Conservation (phyloP, 2,888 invertebrate species). For the Xestia rhomboidea region DNA sequence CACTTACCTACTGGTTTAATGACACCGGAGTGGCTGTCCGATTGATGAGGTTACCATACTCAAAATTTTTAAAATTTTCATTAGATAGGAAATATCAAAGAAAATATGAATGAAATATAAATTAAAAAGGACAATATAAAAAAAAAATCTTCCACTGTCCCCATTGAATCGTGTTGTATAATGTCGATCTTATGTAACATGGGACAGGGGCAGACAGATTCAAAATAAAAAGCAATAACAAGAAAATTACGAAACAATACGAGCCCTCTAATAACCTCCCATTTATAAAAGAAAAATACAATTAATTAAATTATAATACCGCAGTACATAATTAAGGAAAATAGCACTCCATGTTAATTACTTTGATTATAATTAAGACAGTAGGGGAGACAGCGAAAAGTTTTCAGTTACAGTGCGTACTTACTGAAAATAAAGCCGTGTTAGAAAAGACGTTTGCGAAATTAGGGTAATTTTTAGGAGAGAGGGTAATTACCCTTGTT, state of each 20-base stretch:
- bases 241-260: neutral
- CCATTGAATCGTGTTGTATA: no score
- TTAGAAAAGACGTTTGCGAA: constrained; percentile 44
- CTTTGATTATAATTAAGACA: constrained; percentile 63
- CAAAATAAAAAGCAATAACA: constrained; percentile 1
- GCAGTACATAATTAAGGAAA: constrained; percentile 53
- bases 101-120: neutral
- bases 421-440: constrained; percentile 52
- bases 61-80: no score
- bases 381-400: constrained; percentile 44
- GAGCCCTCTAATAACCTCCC: neutral
- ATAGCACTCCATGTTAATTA: constrained; percentile 57
- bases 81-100: no score
- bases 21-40: no score
- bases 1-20: neutral
- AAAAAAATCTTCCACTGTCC: no score
- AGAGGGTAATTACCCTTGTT: constrained; percentile 25
- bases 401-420: constrained; percentile 43
- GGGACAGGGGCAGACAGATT: neutral
- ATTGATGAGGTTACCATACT: neutral
- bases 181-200: no score
- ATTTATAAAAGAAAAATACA: constrained; percentile 29
- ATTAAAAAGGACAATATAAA: no score
- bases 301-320: constrained; percentile 61
- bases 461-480: constrained; percentile 34